These are phyloP conservation scores for Lasioglossum morio DNA, from an alignment of 2,888 invertebrate species.

Conservation along the genomic window DNA sequence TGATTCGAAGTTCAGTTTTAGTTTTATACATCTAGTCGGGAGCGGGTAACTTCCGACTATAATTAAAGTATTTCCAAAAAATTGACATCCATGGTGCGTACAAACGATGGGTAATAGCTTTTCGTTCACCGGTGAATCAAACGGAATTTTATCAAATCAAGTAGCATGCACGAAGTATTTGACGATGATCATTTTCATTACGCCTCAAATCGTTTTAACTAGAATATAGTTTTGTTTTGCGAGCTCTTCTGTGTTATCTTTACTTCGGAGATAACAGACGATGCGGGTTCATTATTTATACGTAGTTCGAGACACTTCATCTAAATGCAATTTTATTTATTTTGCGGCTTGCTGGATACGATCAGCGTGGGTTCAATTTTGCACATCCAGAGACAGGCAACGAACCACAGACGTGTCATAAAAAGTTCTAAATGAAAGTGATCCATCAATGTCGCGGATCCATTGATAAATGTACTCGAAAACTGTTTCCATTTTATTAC, in stretches of 20 bases:
- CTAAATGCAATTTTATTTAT: neutral
- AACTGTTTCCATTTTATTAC: neutral
- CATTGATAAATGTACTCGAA: neutral
- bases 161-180: neutral
- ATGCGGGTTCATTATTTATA: neutral
- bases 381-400: neutral
- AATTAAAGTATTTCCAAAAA: neutral
- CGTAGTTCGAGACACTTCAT: neutral
- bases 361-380: neutral
- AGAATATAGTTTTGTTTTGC: neutral
- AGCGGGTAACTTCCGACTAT: neutral
- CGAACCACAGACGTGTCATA: neutral
- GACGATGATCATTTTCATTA: neutral
- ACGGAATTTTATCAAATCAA: neutral
- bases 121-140: neutral
- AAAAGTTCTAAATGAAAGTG: neutral
- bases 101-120: neutral
- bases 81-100: neutral
- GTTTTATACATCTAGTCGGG: neutral
- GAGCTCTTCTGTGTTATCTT: neutral
- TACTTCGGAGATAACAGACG: neutral
- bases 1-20: neutral
- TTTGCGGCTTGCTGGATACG: neutral
- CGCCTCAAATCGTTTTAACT: neutral
- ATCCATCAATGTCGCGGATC: neutral